Conservation (phyloP, 2,113 vertebrate genomes). For the Pituophis catenifer region DNA sequence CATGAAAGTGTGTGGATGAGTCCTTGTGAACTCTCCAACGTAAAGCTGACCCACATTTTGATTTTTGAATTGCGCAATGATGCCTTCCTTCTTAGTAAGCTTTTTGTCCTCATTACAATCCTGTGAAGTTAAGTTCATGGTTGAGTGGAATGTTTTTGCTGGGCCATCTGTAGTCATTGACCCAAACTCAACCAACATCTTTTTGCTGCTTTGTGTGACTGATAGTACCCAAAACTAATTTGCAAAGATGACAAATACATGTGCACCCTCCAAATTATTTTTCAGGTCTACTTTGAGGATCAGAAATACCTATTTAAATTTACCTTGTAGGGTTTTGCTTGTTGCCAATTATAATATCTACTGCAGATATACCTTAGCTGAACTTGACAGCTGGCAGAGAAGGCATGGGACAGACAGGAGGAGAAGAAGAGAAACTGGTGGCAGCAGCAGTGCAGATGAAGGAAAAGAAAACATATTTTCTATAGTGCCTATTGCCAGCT, state of each 20-base stretch:
- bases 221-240: not conserved
- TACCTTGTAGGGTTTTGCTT: not conserved
- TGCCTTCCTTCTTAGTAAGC: not conserved
- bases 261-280: not conserved
- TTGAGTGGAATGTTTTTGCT: not conserved
- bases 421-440: not conserved
- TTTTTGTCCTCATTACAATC: not conserved
- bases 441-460: not conserved
- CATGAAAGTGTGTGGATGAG: not conserved
- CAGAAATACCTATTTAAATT: not conserved
- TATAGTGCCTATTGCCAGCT: not conserved
- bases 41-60: not conserved
- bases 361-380: constrained; percentile 8
- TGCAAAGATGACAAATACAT: not conserved
- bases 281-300: not conserved
- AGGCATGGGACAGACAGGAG: not conserved
- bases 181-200: not conserved
- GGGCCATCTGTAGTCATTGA: no score
- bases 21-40: not conserved
- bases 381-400: not conserved
- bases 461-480: not conserved
- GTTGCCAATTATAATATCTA: not conserved
- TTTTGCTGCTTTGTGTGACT: not conserved
- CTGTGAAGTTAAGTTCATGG: not conserved
- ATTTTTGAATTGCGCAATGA: not conserved